Base-by-base conservation (phyloP, 2,888 invertebrate species). In the Willowsia nigromaculata region DNA sequence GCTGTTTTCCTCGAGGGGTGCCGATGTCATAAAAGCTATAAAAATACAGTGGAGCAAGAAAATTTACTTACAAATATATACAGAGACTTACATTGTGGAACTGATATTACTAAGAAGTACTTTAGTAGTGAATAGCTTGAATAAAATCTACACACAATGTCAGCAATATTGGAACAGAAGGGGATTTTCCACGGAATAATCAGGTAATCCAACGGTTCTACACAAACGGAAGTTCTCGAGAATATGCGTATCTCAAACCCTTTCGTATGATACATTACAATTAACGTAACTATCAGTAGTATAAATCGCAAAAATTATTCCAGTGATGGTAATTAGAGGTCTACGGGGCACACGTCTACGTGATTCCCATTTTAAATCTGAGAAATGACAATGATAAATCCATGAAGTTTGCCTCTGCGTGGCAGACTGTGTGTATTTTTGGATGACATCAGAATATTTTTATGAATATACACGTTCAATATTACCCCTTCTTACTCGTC, bases 251-350 rank as follows among this genome's bases (percentile, higher is more conserved):
- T 68, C 76, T 80, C 68, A n/a, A 7, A 6, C 59, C 9, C n/a
- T 85, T 22, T 59, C 27, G 30, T 56, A 56, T 56, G 80, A 80
- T 53, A 80, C 56, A 76, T 80, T 86, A 33, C 68, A 56, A 40
- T 78, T 50, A 40, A 78, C 68, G 65, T 25, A 47, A 47, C 43
- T 78, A 86, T 86, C 86, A 80, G 78, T 25, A 7, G 22, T 25
- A 86, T 80, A 78, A 78, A 86, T 86, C 86, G 40, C 86, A 18
- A 80, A n/a, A 86, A 86, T 86, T 62, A 86, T 80, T 86, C 53
- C 86, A 47, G 56, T 76, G 47, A 33, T 85, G 76, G 82, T 82
- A 87, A 82, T 87, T 82, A 87, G 87, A 87, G 87, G 87, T 59
- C 87, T 87, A 50, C 80, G n/a, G 0, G 18, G 80, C 86, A 71